These are phyloP conservation scores for Phaethon lepturus DNA, from an alignment of 2,113 vertebrate species.

Conservation along the genomic window DNA sequence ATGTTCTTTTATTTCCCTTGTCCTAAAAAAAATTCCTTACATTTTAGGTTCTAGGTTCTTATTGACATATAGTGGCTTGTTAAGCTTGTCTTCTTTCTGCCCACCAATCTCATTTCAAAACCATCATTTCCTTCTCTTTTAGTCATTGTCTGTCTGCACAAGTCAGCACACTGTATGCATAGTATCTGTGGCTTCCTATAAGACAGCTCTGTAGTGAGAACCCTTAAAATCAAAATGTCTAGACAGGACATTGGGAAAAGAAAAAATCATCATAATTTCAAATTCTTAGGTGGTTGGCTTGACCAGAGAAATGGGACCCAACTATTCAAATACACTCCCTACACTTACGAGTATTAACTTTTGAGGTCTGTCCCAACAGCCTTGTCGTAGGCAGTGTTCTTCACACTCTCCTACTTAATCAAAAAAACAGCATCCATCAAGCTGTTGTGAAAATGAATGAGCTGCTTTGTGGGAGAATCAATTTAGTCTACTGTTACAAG, in stretches of 20 bases:
- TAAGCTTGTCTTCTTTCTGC: background rate
- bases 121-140: background rate
- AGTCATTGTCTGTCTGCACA: background rate
- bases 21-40: background rate
- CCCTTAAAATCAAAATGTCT: background rate
- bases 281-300: background rate
- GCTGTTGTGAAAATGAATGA: constrained; percentile 29
- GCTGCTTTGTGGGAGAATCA: constrained; percentile 10
- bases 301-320: background rate
- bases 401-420: constrained; percentile 42
- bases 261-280: background rate
- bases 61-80: background rate
- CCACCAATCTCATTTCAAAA: background rate
- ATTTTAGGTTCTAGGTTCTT: background rate
- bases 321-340: background rate
- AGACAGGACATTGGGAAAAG: background rate
- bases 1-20: background rate
- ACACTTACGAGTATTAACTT: background rate
- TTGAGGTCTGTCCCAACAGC: constrained; percentile 35
- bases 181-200: background rate
- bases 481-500: background rate
- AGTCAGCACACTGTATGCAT: fast-evolving
- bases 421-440: constrained; percentile 34
- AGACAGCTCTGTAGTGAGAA: background rate
- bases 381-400: constrained; percentile 30